Conservation (phyloP, 2,797 vertebrate species). For the Schizopygopsis malacanthus region DNA sequence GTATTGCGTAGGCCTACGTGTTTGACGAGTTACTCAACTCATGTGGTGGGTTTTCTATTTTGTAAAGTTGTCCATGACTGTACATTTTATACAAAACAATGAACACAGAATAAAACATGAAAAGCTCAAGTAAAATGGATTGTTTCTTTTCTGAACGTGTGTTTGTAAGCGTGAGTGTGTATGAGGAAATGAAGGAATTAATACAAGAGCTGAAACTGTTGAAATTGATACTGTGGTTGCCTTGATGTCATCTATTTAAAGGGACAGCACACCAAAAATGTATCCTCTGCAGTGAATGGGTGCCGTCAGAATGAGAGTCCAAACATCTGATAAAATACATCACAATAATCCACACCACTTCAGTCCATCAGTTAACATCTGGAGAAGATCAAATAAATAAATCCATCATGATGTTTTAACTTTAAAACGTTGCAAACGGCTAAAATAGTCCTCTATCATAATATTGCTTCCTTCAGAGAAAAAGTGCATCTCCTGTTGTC, state of each 20-base stretch:
- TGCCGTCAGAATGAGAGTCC: neutral
- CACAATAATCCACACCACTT: neutral
- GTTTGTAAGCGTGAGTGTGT: neutral
- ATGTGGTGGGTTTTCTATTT: conserved; percentile 83
- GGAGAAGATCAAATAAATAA: neutral
- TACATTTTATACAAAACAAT: conserved; percentile 73
- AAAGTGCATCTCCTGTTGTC: neutral
- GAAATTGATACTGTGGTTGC: neutral
- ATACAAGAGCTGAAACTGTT: neutral
- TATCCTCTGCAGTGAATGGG: neutral
- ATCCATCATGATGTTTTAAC: neutral
- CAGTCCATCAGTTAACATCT: neutral
- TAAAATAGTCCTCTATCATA: neutral
- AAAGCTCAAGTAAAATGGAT: neutral
- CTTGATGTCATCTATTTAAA: neutral
- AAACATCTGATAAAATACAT: neutral
- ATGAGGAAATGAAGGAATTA: neutral
- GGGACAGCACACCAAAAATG: neutral
- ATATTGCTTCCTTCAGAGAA: neutral
- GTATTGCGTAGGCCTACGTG: conserved; percentile 83
- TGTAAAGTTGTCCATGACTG: conserved; percentile 66
- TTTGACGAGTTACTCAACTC: conserved; percentile 64
- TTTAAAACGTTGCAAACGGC: too few species aligned
- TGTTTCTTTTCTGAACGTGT: neutral
- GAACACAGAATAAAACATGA: conserved; percentile 66